Conservation (phyloP, 2,888 invertebrate species). For the Agapostemon virescens region DNA sequence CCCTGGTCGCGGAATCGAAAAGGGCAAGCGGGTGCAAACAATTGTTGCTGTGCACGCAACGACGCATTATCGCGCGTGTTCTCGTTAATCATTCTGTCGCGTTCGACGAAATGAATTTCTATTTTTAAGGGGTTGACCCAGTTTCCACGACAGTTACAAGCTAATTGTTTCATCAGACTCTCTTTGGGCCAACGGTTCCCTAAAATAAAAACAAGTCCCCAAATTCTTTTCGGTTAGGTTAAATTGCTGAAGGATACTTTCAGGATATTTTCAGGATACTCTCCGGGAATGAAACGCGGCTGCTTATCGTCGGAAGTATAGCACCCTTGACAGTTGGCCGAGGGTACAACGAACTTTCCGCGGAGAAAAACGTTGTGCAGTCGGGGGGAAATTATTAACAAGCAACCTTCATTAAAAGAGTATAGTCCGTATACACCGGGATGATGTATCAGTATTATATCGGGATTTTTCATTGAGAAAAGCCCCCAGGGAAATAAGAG, state of each 20-base stretch:
- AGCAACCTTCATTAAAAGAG: constrained; percentile 22
- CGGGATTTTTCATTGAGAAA: constrained; percentile 20
- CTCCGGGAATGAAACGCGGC: too few relatives aligned
- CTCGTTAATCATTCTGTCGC: constrained; percentile 40
- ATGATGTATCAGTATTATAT: constrained; percentile 27
- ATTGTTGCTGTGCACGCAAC: constrained; percentile 34
- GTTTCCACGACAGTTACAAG: background rate
- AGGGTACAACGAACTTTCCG: background rate
- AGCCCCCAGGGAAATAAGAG: constrained; percentile 41
- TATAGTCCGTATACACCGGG: constrained; percentile 16
- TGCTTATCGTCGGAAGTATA: background rate
- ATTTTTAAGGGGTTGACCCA: constrained; percentile 33
- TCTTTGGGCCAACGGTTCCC: too few relatives aligned
- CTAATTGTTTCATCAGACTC: constrained; percentile 11
- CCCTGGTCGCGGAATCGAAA: constrained; percentile 8
- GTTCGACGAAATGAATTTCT: constrained; percentile 39
- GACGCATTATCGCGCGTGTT: constrained; percentile 32
- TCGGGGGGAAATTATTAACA: background rate
- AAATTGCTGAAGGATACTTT: too few relatives aligned
- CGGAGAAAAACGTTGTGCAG: background rate
- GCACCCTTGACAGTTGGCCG: background rate
- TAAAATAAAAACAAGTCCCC: too few relatives aligned
- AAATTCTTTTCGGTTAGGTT: too few relatives aligned
- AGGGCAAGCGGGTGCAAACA: constrained; percentile 23
- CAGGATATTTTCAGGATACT: too few relatives aligned